Conservation (phyloP, 2,797 vertebrate species). For the Microctenopoma steveboyesi region DNA sequence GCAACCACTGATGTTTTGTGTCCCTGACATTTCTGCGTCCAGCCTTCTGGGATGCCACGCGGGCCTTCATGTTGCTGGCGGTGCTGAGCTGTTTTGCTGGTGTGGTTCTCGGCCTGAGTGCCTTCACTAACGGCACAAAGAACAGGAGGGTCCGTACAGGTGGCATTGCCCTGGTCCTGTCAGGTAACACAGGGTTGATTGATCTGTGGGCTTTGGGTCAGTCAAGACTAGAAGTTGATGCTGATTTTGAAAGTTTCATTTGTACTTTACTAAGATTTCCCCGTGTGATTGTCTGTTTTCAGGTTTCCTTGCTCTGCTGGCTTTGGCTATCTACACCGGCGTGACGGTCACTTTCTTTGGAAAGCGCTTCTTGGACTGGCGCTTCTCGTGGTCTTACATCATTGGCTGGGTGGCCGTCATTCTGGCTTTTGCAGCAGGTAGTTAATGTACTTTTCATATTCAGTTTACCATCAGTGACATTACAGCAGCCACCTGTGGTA, state of each 20-base stretch:
- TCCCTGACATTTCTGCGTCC: slow-evolving; percentile 14
- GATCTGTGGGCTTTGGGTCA: neutral
- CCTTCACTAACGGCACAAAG: slow-evolving; percentile 78
- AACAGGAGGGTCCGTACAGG: slow-evolving; percentile 78
- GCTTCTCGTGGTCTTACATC: slow-evolving; percentile 91
- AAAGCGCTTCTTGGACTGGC: slow-evolving; percentile 85
- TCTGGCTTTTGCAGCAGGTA: slow-evolving; percentile 86
- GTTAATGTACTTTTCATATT: slow-evolving; percentile 2
- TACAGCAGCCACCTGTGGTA: too few relatives aligned
- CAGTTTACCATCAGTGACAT: too few relatives aligned
- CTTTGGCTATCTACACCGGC: slow-evolving; percentile 85
- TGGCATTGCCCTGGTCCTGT: slow-evolving; percentile 83
- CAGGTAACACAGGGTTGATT: slow-evolving; percentile 72
- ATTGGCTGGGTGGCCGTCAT: slow-evolving; percentile 87
- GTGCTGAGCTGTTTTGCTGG: slow-evolving; percentile 85
- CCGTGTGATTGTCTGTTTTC: neutral
- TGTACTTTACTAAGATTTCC: neutral
- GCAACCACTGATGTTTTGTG: neutral
- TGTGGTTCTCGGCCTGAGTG: slow-evolving; percentile 83
- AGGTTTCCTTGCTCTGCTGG: slow-evolving; percentile 88
- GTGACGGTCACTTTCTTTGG: slow-evolving; percentile 86
- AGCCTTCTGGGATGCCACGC: slow-evolving; percentile 89
- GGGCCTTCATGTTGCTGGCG: slow-evolving; percentile 88
- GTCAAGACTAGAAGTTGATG: too few relatives aligned
- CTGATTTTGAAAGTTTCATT: too few relatives aligned